Base-by-base conservation (phyloP, 1,140 invertebrate species). In the Ceratina australensis region DNA sequence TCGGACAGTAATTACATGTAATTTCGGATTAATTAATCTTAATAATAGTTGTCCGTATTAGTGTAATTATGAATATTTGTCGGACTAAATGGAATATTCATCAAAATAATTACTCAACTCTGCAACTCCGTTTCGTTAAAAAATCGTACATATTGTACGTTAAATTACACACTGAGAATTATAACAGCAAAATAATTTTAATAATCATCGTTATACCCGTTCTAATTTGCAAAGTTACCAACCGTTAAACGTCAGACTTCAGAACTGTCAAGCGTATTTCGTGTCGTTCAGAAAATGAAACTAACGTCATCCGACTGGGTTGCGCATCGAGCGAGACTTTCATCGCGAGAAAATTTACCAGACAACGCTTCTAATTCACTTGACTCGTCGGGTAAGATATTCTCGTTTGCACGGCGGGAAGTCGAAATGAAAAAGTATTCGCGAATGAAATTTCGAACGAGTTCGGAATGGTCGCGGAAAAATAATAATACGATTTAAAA, bases 211-310 rank as follows among this genome's bases (percentile, higher is more conserved):
- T 16, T 22, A 26, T 52, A 16, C 47, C 3, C 8, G 12, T 24
- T 26, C 24, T 7, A 16, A 50, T 3, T 26, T 13, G 47, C 42
- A 50, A 66, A 66, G 24, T 50, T 66, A 26, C 20, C 47, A 50
- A 18, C 22, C n/a, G 18, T 50, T 50, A 13, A 26, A 0, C 42
- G 10, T 20, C 3, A 7, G 0, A 1, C 1, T 20, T 22, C 18
- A 12, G 18, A 49, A 16, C 24, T 10, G 33, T 81, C 69, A 64
- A 76, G 67, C 72, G 77, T 84, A 82, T 87, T 87, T 85, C 81
- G 77, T 69, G 81, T 86, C 79, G 60, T 69, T 60, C 65, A 73
- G 71, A 83, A 87, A 87, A 87, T 78, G 78, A 85, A 86, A 87
- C 79, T 81, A 83, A 87, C 84, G 84, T 71, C 42, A 75, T 61